A percentile compares a stretch with the other conserved stretches of the same genome.
phyloP scores from a whole-genome alignment of 2,797 vertebrate species.

The Sarcoramphus papa region DNA sequence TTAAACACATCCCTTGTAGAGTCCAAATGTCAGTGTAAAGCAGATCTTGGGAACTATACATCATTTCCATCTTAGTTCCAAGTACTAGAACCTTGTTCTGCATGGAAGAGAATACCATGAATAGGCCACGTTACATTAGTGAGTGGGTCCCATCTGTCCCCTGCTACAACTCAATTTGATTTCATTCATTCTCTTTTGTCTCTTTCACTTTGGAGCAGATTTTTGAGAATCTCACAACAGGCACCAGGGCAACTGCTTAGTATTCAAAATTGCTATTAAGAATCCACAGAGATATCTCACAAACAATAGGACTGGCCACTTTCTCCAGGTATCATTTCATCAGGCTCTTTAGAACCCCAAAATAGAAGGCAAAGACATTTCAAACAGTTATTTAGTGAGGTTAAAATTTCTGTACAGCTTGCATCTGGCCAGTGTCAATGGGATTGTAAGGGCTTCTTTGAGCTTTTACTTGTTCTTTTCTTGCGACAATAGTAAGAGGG shows the following conservation, averaged over 20 bases:
- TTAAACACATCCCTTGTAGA: not conserved
- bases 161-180: conserved; percentile 78
- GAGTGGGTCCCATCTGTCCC: conserved; percentile 83
- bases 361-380: conserved; percentile 63
- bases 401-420: conserved; percentile 68
- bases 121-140: conserved; percentile 72
- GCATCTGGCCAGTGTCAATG: conserved; percentile 62
- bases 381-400: conserved; percentile 49
- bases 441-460: conserved; percentile 47
- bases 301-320: conserved; percentile 61
- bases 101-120: conserved; percentile 62
- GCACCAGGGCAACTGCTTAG: conserved; percentile 67
- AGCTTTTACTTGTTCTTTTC: conserved; percentile 59
- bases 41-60: not conserved
- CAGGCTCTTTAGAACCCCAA: conserved; percentile 60
- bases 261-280: conserved; percentile 63
- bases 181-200: conserved; percentile 79
- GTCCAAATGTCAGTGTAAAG: not conserved
- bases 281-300: conserved; percentile 17
- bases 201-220: conserved; percentile 70
- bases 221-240: conserved; percentile 75
- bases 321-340: conserved; percentile 74
- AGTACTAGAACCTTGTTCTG: conserved; percentile 38
- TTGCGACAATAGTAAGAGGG: conserved; percentile 41
- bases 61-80: conserved; percentile 4